Evolutionary conservation across 2,888 invertebrate species (phyloP).

Genomic region (Chymomyza procnemis): DNA sequence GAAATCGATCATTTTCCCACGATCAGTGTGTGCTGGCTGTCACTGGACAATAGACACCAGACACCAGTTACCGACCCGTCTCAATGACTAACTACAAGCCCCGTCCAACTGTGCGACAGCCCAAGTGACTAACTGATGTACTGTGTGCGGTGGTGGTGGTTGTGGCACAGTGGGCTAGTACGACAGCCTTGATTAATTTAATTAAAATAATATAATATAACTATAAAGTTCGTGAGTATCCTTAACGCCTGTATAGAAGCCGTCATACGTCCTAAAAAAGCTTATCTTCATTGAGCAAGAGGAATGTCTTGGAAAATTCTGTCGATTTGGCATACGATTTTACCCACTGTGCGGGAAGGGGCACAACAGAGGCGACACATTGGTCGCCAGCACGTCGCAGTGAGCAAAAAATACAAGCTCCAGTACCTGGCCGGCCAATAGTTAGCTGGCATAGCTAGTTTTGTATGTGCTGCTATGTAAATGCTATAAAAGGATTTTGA

Average conservation of each 20-base stretch:
- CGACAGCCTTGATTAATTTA: no score
- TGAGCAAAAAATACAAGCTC: slow-evolving; percentile 15
- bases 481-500: slow-evolving; percentile 73
- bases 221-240: no score
- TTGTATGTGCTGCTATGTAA: slow-evolving; percentile 73
- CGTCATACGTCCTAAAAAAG: no score
- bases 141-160: neutral
- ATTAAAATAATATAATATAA: neutral
- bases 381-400: slow-evolving; percentile 21
- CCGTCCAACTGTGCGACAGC: neutral
- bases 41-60: slow-evolving; percentile 13
- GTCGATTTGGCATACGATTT: neutral
- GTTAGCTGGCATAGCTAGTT: slow-evolving; percentile 60
- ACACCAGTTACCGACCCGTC: slow-evolving; percentile 17
- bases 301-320: no score
- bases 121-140: slow-evolving; percentile 8
- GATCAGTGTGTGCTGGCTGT: slow-evolving; percentile 68
- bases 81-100: slow-evolving; percentile 46
- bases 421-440: slow-evolving; percentile 12
- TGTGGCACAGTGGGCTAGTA: neutral
- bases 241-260: no score
- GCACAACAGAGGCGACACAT: neutral
- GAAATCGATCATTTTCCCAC: slow-evolving; percentile 78
- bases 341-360: neutral
- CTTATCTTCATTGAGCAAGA: no score